Evolutionary conservation across 2,113 vertebrate genomes (phyloP).

Genomic region (Clarias macrocephalus): DNA sequence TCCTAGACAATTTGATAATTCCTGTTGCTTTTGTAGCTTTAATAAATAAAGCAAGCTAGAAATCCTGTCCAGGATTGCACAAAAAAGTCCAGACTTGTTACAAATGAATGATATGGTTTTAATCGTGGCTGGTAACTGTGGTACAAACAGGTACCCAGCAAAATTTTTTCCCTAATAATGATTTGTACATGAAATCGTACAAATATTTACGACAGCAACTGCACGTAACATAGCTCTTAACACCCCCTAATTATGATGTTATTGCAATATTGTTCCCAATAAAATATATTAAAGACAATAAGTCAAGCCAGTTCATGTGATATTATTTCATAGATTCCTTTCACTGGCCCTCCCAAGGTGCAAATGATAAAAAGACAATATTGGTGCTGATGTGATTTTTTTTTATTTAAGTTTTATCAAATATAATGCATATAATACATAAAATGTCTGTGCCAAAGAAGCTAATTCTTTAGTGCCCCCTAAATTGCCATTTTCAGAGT

Average conservation of each 20-base stretch:
- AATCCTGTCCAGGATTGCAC: not conserved
- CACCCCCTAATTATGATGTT: not conserved
- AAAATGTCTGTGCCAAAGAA: too few species aligned
- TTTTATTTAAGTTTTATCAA: too few species aligned
- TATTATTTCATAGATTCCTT: not conserved
- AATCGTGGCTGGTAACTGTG: not conserved
- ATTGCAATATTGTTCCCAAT: not conserved
- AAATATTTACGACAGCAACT: not conserved
- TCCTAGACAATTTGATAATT: not conserved
- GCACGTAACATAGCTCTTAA: too few species aligned
- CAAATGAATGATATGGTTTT: not conserved
- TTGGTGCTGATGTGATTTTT: too few species aligned
- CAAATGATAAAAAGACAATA: not conserved
- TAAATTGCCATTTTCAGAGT: too few species aligned
- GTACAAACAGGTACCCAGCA: not conserved
- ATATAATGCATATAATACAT: too few species aligned
- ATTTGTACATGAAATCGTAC: not conserved
- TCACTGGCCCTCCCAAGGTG: not conserved
- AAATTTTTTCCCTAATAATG: not conserved
- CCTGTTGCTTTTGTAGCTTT: not conserved
- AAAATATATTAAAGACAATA: not conserved
- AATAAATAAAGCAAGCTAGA: not conserved
- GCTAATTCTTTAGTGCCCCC: too few species aligned
- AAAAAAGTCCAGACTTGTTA: not conserved
- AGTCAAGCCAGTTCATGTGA: not conserved